A percentile compares a stretch with the other conserved stretches of the same genome.
phyloP scores from a whole-genome alignment of 2,888 invertebrate genomes.

The Acleris sparsana region DNA sequence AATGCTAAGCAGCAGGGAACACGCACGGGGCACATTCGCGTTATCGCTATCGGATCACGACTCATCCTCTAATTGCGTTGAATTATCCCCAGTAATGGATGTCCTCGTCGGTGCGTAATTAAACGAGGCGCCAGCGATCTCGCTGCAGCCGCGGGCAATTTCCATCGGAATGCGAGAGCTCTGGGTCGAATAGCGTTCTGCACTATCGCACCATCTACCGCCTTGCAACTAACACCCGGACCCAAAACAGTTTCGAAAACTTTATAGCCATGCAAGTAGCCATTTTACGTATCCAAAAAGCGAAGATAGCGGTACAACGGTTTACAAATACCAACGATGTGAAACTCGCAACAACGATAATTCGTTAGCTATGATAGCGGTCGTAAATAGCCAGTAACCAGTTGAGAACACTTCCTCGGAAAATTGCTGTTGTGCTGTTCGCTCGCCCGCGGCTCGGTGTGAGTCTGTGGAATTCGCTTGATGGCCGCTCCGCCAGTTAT shows the following conservation, averaged over 20 bases:
- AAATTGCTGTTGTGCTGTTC: constrained; percentile 61
- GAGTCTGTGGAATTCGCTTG: constrained; percentile 48
- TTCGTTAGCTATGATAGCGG: constrained; percentile 50
- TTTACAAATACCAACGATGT: constrained; percentile 33
- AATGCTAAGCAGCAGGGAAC: constrained; percentile 55
- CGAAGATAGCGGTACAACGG: constrained; percentile 46
- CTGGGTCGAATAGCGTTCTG: constrained; percentile 60
- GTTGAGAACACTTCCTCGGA: constrained; percentile 62
- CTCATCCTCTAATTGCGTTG: constrained; percentile 72
- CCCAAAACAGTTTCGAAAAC: constrained; percentile 15
- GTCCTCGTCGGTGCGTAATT: constrained; percentile 73
- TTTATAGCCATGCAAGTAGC: constrained; percentile 9
- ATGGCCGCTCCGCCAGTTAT: constrained; percentile 36
- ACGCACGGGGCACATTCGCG: constrained; percentile 15
- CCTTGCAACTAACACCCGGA: constrained; percentile 22
- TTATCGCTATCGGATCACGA: constrained; percentile 59
- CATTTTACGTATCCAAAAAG: constrained; percentile 27
- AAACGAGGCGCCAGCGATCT: constrained; percentile 63
- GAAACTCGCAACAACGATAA: constrained; percentile 43
- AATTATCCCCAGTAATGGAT: constrained; percentile 77
- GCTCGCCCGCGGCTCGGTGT: constrained; percentile 38
- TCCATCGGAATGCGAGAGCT: constrained; percentile 66
- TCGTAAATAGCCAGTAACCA: constrained; percentile 48
- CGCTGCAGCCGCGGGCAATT: constrained; percentile 64
- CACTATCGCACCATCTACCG: constrained; percentile 53